phyloP scores from a whole-genome alignment of 2,113 vertebrate species.

The Lutjanus erythropterus region DNA sequence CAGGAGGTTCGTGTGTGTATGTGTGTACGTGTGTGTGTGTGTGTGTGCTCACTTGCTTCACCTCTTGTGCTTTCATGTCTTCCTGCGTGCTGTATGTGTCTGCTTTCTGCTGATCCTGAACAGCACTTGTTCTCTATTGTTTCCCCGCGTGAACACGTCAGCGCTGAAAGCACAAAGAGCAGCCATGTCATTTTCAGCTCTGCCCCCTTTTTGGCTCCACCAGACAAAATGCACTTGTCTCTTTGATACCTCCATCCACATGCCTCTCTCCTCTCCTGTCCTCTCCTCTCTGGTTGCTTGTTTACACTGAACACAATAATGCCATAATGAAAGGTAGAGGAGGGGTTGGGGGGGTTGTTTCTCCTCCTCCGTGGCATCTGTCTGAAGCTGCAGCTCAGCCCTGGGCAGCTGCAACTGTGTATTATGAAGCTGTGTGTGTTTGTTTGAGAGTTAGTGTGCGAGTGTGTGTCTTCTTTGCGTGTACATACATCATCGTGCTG shows the following conservation, averaged over 20 bases:
- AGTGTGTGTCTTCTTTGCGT: slow-evolving; percentile 43
- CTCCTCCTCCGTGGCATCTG: slow-evolving; percentile 9
- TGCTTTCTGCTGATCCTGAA: slow-evolving; percentile 44
- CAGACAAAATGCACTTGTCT: slow-evolving; percentile 44
- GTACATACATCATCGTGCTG: slow-evolving; percentile 66
- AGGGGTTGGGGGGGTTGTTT: background rate
- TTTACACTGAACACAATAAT: slow-evolving; percentile 41
- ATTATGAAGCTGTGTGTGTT: slow-evolving; percentile 46
- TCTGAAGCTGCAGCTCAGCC: slow-evolving; percentile 38
- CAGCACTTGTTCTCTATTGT: slow-evolving; percentile 37
- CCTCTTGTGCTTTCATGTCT: slow-evolving; percentile 17
- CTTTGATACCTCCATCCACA: slow-evolving; percentile 31
- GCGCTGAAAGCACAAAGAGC: slow-evolving; percentile 49
- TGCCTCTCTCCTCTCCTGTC: too few relatives aligned
- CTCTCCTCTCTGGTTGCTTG: slow-evolving; percentile 27
- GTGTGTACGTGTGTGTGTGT: background rate
- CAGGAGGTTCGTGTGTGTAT: slow-evolving; percentile 9
- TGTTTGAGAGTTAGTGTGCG: slow-evolving; percentile 39
- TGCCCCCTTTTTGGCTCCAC: slow-evolving; percentile 35
- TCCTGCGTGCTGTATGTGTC: slow-evolving; percentile 14
- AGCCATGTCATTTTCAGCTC: slow-evolving; percentile 50
- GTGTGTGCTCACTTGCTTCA: slow-evolving; percentile 8
- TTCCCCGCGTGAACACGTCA: slow-evolving; percentile 26
- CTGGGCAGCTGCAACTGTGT: slow-evolving; percentile 40
- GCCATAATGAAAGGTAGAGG: slow-evolving; percentile 31